These are phyloP conservation scores for Melieria crassipennis DNA, from an alignment of 2,888 invertebrate genomes.

Conservation along the genomic window DNA sequence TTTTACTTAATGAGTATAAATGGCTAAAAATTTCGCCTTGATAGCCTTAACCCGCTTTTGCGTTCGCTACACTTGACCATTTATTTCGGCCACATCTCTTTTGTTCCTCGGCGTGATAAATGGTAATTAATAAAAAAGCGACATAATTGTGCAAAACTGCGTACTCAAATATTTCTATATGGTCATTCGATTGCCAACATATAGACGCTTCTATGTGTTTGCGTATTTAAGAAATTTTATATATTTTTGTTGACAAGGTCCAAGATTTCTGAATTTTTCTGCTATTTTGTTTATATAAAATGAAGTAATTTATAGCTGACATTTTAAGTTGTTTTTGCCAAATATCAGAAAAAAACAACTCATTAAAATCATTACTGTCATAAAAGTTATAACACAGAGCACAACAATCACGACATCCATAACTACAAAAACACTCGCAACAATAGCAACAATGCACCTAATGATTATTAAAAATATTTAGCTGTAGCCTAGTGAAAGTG, in stretches of 20 bases:
- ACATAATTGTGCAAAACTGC: neutral
- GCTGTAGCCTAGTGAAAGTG: constrained; percentile 61
- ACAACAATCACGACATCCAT: neutral
- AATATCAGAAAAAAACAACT: too few species aligned
- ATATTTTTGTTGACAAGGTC: too few species aligned
- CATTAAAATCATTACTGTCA: neutral
- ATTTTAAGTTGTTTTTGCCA: too few species aligned
- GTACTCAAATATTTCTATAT: too few species aligned
- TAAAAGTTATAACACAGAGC: neutral
- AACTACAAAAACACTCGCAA: neutral
- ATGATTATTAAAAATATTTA: constrained; percentile 6
- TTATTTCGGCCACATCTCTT: neutral
- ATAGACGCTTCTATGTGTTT: too few species aligned
- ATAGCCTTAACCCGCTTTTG: constrained; percentile 5
- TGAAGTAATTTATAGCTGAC: too few species aligned
- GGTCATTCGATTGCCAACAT: too few species aligned
- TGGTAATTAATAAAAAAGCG: neutral
- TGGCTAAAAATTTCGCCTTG: neutral
- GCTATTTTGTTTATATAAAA: too few species aligned
- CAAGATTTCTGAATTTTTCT: too few species aligned
- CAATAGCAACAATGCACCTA: neutral
- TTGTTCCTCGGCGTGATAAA: neutral
- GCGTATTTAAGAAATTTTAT: too few species aligned
- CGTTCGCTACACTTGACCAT: too few species aligned
- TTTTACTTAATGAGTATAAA: neutral